Evolutionary conservation across 2,797 vertebrate species (phyloP).

Genomic region (Takifugu rubripes): DNA sequence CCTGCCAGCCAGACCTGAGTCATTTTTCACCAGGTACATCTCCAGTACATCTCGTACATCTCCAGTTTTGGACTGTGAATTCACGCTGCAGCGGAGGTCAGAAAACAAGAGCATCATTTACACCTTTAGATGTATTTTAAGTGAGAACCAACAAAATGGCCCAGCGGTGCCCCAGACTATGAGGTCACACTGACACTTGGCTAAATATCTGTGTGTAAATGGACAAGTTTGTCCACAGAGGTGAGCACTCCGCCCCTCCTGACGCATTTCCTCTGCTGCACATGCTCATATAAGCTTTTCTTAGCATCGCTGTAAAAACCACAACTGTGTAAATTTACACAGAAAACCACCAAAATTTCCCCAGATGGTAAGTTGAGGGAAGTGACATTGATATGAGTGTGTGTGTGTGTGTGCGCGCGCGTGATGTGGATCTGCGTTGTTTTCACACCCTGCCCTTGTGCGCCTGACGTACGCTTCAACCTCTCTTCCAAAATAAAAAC

Average conservation of each 20-base stretch:
- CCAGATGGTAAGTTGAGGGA: constrained; percentile 41
- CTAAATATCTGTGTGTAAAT: constrained; percentile 29
- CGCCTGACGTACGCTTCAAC: background rate
- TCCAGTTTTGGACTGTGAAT: no score
- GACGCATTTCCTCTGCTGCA: constrained; percentile 53
- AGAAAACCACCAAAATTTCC: constrained; percentile 53
- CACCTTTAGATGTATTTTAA: no score
- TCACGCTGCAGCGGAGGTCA: no score
- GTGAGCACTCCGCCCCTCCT: constrained; percentile 34
- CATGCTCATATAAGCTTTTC: constrained; percentile 34
- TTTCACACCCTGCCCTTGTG: background rate
- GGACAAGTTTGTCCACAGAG: constrained; percentile 42
- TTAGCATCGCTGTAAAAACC: constrained; percentile 45
- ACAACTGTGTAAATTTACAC: constrained; percentile 60
- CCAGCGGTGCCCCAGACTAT: no score
- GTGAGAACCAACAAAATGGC: no score
- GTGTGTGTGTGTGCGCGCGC: constrained; percentile 7
- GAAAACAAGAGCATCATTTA: no score
- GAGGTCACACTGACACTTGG: constrained; percentile 9
- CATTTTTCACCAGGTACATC: background rate
- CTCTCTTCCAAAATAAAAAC: no score
- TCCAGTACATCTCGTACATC: no score
- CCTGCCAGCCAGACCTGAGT: constrained; percentile 11
- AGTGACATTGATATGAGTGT: constrained; percentile 37
- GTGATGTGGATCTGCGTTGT: constrained; percentile 16